Evolutionary conservation across 2,888 invertebrate species (phyloP).

Genomic region (Disparrhopalites patrizii): DNA sequence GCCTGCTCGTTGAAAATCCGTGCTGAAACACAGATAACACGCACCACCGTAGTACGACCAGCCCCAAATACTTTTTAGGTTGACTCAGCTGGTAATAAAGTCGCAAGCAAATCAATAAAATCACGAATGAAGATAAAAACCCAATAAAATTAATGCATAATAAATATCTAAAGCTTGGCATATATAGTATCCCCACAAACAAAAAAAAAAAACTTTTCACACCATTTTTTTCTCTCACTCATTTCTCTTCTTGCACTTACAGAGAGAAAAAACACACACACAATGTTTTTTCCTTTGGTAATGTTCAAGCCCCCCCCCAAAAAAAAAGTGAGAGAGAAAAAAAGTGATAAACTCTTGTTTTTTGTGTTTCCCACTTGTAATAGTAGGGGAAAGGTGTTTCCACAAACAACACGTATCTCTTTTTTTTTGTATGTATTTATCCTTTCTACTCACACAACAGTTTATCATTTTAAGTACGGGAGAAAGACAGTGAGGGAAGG

Average conservation of each 20-base stretch:
- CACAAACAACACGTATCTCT: no score
- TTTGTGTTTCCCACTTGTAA: no score
- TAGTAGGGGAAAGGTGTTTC: no score
- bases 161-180: conserved; percentile 2
- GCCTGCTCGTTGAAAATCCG: conserved; percentile 1
- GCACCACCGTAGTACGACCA: neutral
- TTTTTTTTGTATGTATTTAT: no score
- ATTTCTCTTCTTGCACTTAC: no score
- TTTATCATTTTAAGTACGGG: no score
- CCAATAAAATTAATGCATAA: conserved; percentile 8
- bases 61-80: conserved; percentile 7
- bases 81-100: conserved; percentile 16
- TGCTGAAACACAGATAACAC: conserved; percentile 1
- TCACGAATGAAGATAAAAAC: conserved; percentile 3
- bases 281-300: neutral
- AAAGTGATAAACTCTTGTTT: neutral
- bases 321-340: neutral
- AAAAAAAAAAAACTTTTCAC: neutral
- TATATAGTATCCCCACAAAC: neutral
- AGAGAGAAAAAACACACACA: neutral
- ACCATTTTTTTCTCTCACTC: no score
- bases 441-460: no score
- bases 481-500: no score
- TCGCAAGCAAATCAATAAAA: conserved; percentile 16
- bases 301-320: no score